Percentiles rank a stretch among this genome's conserved stretches.
These are phyloP conservation scores for Busseola fusca DNA, from an alignment of 2,888 invertebrate species.

Conservation along the genomic window DNA sequence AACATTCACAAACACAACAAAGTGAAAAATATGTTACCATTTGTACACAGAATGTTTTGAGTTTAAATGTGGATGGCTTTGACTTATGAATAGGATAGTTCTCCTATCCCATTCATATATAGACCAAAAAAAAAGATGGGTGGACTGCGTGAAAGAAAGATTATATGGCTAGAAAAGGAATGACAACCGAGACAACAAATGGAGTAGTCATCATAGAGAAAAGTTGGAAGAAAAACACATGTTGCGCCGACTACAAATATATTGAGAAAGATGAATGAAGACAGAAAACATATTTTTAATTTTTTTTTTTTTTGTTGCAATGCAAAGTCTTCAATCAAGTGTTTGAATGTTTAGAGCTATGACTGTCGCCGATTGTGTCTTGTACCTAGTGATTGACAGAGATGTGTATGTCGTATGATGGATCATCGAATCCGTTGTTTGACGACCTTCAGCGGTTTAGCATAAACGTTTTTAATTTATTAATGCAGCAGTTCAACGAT, in stretches of 20 bases:
- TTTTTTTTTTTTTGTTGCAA: background rate
- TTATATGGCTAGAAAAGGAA: background rate
- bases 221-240: background rate
- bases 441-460: too few relatives aligned
- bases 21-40: background rate
- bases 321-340: background rate
- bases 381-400: too few relatives aligned
- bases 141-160: background rate
- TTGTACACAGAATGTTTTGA: background rate
- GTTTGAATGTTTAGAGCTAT: background rate
- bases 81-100: background rate
- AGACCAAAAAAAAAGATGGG: background rate
- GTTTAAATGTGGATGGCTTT: background rate
- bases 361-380: background rate
- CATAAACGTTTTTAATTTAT: too few relatives aligned
- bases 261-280: background rate
- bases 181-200: background rate
- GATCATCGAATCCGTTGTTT: too few relatives aligned
- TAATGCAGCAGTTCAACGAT: too few relatives aligned
- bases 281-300: slow-evolving; percentile 6
- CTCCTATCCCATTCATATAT: too few relatives aligned
- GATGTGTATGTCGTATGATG: too few relatives aligned
- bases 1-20: background rate
- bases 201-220: too few relatives aligned
- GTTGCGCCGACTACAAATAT: background rate